A percentile compares a stretch with the other conserved stretches of the same genome.
These are phyloP conservation scores for Anoplius nigerrimus DNA, from an alignment of 2,888 invertebrate genomes.

Conservation along the genomic window DNA sequence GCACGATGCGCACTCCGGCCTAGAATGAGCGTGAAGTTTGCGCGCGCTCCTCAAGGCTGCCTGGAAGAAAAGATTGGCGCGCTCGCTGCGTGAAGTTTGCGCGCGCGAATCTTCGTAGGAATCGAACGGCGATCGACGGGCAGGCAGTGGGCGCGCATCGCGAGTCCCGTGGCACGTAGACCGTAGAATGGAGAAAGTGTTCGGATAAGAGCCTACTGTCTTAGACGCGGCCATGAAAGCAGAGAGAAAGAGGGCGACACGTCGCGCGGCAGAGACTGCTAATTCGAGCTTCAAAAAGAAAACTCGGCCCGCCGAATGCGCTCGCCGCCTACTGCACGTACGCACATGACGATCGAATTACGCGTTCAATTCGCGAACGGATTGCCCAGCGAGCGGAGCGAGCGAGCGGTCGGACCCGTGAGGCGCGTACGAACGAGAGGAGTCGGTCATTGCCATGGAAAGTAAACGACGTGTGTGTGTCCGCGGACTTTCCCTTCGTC, in stretches of 20 bases:
- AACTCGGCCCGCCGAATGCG: conserved; percentile 1
- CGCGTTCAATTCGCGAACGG: neutral
- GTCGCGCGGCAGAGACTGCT: conserved; percentile 18
- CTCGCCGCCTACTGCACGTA: too few species aligned
- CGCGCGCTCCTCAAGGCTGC: too few species aligned
- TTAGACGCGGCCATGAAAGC: conserved; percentile 54
- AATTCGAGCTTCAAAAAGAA: conserved; percentile 13
- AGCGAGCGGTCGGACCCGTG: too few species aligned
- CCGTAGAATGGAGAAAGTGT: conserved; percentile 65
- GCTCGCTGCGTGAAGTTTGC: too few species aligned
- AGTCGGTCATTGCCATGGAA: too few species aligned
- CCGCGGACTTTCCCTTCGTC: too few species aligned
- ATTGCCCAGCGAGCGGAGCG: too few species aligned
- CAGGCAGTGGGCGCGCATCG: neutral
- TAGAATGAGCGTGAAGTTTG: too few species aligned
- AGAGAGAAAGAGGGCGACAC: conserved; percentile 59
- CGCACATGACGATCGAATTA: neutral
- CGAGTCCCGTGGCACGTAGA: conserved; percentile 47
- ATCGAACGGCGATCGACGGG: neutral
- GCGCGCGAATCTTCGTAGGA: too few species aligned
- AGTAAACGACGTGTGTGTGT: too few species aligned
- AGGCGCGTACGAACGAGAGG: too few species aligned
- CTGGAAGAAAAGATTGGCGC: too few species aligned
- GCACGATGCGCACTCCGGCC: conserved; percentile 17
- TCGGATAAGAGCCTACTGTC: conserved; percentile 31